phyloP scores from a whole-genome alignment of 2,888 invertebrate genomes.

The Spialia ferax region DNA sequence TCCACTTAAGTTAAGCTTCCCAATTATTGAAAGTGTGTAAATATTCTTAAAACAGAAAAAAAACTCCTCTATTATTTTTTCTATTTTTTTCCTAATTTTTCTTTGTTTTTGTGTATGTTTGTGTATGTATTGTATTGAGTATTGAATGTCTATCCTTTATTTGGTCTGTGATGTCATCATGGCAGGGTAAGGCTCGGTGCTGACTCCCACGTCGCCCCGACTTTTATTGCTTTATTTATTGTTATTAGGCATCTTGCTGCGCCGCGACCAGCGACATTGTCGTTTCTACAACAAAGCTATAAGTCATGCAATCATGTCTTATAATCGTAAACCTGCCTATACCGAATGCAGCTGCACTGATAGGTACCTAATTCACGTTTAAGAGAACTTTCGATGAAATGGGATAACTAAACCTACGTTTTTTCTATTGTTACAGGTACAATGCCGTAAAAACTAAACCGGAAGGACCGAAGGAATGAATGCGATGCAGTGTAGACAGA shows the following conservation, averaged over 20 bases:
- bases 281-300: constrained; percentile 10
- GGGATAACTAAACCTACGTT: not conserved
- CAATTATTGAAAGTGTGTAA: no score
- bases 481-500: no score
- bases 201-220: constrained; percentile 27
- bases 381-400: not conserved
- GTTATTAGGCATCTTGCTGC: constrained; percentile 31
- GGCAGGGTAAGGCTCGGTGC: constrained; percentile 2
- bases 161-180: constrained; percentile 1
- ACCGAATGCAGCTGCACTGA: constrained; percentile 3
- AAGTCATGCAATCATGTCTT: constrained; percentile 29
- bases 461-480: no score
- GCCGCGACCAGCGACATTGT: not conserved
- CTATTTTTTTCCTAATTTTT: not conserved
- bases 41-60: no score
- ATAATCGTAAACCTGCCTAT: constrained; percentile 25
- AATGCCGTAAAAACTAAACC: no score
- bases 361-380: not conserved
- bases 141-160: not conserved
- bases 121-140: no score
- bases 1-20: no score
- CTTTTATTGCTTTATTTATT: constrained; percentile 36
- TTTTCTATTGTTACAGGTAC: constrained; percentile 12
- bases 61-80: no score
- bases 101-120: no score